phyloP scores from a whole-genome alignment of 2,113 vertebrate species.

The Osmerus eperlanus region DNA sequence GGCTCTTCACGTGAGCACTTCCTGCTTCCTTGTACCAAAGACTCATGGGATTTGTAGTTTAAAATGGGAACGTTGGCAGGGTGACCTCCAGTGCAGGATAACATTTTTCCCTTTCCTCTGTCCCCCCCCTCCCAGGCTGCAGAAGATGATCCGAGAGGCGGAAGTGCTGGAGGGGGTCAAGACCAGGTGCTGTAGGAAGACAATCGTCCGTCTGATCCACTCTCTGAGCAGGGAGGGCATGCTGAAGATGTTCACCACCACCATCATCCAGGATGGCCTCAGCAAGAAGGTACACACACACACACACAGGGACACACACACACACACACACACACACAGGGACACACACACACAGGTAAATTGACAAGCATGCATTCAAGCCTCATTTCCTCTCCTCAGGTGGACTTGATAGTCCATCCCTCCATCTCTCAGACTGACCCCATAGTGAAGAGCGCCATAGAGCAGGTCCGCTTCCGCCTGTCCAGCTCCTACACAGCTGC shows the following conservation, averaged over 20 bases:
- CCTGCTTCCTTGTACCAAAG: background rate
- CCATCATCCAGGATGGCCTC: slow-evolving; percentile 88
- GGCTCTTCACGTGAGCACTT: slow-evolving; percentile 78
- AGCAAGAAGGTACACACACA: slow-evolving; percentile 80
- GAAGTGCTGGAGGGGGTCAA: slow-evolving; percentile 85
- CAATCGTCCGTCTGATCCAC: slow-evolving; percentile 83
- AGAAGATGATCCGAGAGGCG: slow-evolving; percentile 90
- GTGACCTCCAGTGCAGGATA: too few species aligned
- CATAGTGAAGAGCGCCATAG: slow-evolving; percentile 82
- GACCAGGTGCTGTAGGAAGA: slow-evolving; percentile 93
- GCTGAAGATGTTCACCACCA: slow-evolving; percentile 84
- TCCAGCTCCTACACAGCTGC: slow-evolving; percentile 80
- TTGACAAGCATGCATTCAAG: too few species aligned
- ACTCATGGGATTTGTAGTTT: background rate
- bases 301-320: slow-evolving; percentile 5
- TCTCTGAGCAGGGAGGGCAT: slow-evolving; percentile 82
- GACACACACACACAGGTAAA: background rate
- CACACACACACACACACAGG: slow-evolving; percentile 3
- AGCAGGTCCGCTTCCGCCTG: slow-evolving; percentile 92
- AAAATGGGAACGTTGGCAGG: background rate
- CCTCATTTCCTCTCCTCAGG: slow-evolving; percentile 59
- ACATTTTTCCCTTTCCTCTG: background rate
- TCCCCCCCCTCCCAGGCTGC: slow-evolving; percentile 70
- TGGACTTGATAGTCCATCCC: slow-evolving; percentile 90
- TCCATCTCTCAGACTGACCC: slow-evolving; percentile 85